Evolutionary conservation across 2,113 vertebrate species (phyloP).

Genomic region (Xiphias gladius): DNA sequence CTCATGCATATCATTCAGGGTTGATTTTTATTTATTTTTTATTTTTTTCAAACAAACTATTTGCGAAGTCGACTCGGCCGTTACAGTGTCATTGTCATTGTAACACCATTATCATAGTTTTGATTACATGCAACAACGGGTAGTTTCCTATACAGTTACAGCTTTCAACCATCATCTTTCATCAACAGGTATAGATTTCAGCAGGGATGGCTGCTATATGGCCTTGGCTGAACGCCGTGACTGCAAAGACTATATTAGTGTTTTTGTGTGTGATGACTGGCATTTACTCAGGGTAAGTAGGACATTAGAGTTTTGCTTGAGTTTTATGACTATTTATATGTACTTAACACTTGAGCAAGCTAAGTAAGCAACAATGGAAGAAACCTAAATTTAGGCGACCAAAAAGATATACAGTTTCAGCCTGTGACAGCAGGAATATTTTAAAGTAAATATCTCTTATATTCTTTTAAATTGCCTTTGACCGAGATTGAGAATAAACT

Average conservation of each 20-base stretch:
- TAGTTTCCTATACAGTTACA: slow-evolving; percentile 1
- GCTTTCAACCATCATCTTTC: slow-evolving; percentile 1
- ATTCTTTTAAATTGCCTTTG: neutral
- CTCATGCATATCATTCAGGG: neutral
- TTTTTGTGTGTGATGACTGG: slow-evolving; percentile 97
- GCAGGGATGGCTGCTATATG: slow-evolving; percentile 92
- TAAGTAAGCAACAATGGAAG: slow-evolving; percentile 2
- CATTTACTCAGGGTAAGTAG: slow-evolving; percentile 93
- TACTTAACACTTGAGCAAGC: neutral
- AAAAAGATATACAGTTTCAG: neutral
- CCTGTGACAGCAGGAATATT: neutral
- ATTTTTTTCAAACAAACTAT: neutral
- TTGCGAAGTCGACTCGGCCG: neutral
- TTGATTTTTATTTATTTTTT: neutral
- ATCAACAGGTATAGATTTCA: slow-evolving; percentile 91
- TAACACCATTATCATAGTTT: neutral
- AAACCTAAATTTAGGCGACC: neutral
- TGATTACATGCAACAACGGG: neutral
- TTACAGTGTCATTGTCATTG: neutral
- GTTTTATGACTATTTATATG: slow-evolving; percentile 2
- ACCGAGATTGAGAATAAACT: neutral
- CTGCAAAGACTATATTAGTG: slow-evolving; percentile 94
- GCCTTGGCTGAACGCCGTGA: slow-evolving; percentile 94
- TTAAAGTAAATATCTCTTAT: neutral
- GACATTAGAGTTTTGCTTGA: neutral